Conservation (phyloP, 2,113 vertebrate genomes). For the Ictalurus punctatus region DNA sequence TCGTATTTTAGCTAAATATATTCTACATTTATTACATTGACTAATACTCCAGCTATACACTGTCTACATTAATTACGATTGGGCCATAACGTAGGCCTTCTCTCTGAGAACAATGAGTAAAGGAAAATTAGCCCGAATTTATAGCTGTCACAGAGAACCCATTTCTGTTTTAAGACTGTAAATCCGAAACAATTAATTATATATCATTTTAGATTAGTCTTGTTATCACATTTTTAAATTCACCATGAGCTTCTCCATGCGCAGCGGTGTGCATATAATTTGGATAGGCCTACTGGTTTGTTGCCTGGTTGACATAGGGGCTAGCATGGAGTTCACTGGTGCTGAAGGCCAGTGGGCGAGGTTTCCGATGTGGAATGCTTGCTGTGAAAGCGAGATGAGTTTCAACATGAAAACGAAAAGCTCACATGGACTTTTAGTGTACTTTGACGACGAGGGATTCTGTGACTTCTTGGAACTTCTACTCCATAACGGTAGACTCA, state of each 20-base stretch:
- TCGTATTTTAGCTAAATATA: background rate
- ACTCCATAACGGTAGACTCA: constrained; percentile 88
- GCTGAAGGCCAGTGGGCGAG: constrained; percentile 96
- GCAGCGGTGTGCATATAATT: constrained; percentile 76
- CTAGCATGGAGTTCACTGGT: constrained; percentile 90
- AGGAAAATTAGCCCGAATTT: constrained; percentile 32
- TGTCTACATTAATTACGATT: constrained; percentile 12
- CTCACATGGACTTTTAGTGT: constrained; percentile 93
- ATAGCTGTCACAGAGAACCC: constrained; percentile 30
- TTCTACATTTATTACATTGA: background rate
- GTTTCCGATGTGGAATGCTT: constrained; percentile 98
- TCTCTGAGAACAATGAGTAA: constrained; percentile 40
- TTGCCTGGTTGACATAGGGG: constrained; percentile 85
- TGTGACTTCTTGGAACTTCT: constrained; percentile 98
- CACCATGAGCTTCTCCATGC: constrained; percentile 57
- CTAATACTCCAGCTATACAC: background rate
- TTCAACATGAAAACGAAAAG: constrained; percentile 98
- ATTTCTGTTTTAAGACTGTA: constrained; percentile 45
- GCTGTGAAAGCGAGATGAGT: constrained; percentile 97
- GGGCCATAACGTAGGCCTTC: constrained; percentile 34
- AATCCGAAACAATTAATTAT: constrained; percentile 8
- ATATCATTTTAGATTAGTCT: constrained; percentile 39
- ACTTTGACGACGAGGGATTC: constrained; percentile 97
- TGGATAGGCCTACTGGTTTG: constrained; percentile 81
- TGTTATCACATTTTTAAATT: constrained; percentile 28